Base-by-base conservation (phyloP, 1,140 invertebrate species). In the Uloborus diversus region DNA sequence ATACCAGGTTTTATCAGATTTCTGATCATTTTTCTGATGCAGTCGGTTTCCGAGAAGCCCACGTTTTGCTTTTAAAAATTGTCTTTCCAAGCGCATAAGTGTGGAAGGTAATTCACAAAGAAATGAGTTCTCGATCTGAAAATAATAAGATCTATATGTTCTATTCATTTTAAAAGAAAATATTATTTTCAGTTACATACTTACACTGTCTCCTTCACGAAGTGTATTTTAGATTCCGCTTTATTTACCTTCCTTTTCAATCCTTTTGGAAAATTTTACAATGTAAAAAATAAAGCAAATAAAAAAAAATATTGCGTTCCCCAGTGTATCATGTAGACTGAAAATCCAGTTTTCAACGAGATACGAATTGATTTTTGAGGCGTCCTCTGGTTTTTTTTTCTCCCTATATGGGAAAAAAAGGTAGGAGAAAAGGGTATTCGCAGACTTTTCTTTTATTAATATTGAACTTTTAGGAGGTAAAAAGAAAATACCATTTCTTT, bases 331-430 rank as follows among this genome's bases (percentile, higher is more conserved):
- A n/a, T 71, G 51, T 28, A 71, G 37, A 30, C 71, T 27, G 14
- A 32, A 75, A 64, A 75, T 64, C 42, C 59, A 37, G 47, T 75
- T 75, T 61, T 49, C 35, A 64, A 64, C 71, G 33, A 62, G 42
- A 61, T 47, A 75, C 56, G 71, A 75, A 75, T 75, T 64, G 71
- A 75, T 75, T 75, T 64, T 64, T 53, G 30, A 64, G 42, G 59
- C 56, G 51, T 42, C 59, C 51, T 53, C 59, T 17, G 14, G 25
- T 42, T 33, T 51, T 75, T 20, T 75, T 33, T 64, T 64, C 20
- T 73, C 37, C 61, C 9, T 73, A 73, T 61, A 57, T 42, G 56
- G 56, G 61, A 73, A 61, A 17, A 61, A 30, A 37, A 37, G 30
- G 25, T 35, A 37, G 20, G 23, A 32, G 23, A 33, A 61, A 73